Percentiles rank a stretch among this genome's conserved stretches.
Conservation (phyloP, 1,140 invertebrate genomes). For the Aphaenogaster ashmeadi region DNA sequence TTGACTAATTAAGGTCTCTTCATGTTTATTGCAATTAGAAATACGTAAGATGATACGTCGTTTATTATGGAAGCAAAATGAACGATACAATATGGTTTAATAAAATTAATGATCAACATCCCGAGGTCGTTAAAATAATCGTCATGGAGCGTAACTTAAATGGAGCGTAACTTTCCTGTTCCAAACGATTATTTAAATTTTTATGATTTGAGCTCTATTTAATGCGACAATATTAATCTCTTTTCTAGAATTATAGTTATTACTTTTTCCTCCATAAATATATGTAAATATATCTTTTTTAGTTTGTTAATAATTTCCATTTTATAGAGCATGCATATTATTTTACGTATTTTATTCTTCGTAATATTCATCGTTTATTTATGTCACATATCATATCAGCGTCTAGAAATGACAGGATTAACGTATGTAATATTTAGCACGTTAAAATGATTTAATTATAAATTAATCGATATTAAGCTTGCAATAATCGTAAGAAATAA, state of each 20-base stretch:
- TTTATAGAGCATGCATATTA: neutral
- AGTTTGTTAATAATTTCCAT: neutral
- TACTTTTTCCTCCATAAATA: neutral
- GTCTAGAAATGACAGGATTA: slow-evolving; percentile 18
- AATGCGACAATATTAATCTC: neutral
- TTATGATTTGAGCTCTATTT: slow-evolving; percentile 3
- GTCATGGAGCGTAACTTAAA: neutral
- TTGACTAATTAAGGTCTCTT: neutral
- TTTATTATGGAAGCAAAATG: neutral
- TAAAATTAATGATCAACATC: slow-evolving; percentile 32
- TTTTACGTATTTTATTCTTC: neutral
- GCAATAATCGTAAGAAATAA: neutral
- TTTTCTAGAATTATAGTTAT: neutral
- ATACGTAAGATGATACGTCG: neutral
- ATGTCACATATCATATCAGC: neutral
- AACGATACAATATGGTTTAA: neutral
- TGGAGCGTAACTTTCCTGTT: neutral
- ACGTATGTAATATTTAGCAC: neutral
- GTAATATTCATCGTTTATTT: neutral
- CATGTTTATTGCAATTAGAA: slow-evolving; percentile 5
- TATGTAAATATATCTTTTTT: slow-evolving; percentile 19
- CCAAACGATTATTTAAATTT: slow-evolving; percentile 9
- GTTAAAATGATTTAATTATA: slow-evolving; percentile 17
- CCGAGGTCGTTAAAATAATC: slow-evolving; percentile 28
- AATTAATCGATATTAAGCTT: slow-evolving; percentile 4